phyloP scores from a whole-genome alignment of 2,888 invertebrate species.

The Neoaliturus tenellus region DNA sequence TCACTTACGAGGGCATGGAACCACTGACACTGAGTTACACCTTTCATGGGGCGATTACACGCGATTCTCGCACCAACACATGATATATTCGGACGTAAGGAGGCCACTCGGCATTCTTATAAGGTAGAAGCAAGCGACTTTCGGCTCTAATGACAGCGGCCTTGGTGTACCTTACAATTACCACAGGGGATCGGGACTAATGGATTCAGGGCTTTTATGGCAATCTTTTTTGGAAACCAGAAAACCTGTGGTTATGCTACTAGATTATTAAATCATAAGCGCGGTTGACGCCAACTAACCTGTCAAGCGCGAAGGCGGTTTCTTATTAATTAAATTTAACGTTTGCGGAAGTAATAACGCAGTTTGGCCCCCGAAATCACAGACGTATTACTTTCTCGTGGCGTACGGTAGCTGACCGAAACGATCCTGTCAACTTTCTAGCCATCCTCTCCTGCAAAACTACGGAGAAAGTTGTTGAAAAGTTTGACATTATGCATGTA shows the following conservation, averaged over 20 bases:
- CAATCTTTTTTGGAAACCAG: not conserved
- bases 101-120: not conserved
- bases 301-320: not conserved
- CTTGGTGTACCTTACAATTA: not conserved
- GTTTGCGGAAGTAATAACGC: not conserved
- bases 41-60: not conserved
- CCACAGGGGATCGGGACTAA: not conserved
- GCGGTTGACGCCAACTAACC: not conserved
- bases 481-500: not conserved
- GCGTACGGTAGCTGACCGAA: not conserved
- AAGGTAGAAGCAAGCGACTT: not conserved
- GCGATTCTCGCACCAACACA: not conserved
- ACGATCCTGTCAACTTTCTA: not conserved
- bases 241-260: constrained; percentile 15
- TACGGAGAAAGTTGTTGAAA: not conserved
- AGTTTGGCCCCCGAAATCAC: not conserved
- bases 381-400: not conserved
- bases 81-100: constrained; percentile 23
- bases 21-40: not conserved
- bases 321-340: not conserved
- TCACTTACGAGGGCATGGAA: not conserved
- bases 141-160: not conserved
- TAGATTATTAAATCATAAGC: not conserved
- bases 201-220: constrained; percentile 36
- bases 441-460: not conserved